phyloP scores from a whole-genome alignment of 2,888 invertebrate genomes.

The Chymomyza caudatula region DNA sequence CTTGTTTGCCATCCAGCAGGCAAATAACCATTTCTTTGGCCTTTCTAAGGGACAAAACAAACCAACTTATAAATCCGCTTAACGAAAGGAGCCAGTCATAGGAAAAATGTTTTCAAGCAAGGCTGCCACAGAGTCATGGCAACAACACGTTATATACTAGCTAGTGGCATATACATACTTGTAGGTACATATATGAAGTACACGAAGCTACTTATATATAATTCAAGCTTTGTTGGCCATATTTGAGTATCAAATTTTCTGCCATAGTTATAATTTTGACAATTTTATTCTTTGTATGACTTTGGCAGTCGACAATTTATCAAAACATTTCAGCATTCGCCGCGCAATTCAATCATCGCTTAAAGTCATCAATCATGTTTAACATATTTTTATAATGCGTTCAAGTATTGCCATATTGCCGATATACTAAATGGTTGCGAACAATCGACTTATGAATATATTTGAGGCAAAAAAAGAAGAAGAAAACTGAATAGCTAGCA shows the following conservation, averaged over 20 bases:
- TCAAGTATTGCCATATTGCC: neutral
- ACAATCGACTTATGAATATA: neutral
- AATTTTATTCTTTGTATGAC: neutral
- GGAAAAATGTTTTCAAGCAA: neutral
- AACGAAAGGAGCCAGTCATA: neutral
- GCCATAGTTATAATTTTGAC: neutral
- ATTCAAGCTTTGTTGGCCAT: neutral
- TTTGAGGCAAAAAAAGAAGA: neutral
- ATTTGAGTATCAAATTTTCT: neutral
- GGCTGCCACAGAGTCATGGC: neutral
- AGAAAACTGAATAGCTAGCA: neutral
- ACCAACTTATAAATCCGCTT: neutral
- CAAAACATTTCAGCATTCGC: conserved; percentile 34
- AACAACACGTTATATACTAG: neutral
- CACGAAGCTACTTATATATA: neutral
- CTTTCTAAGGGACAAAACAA: neutral
- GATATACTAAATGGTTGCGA: neutral
- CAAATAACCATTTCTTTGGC: neutral
- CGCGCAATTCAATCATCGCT: conserved; percentile 57
- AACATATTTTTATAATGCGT: conserved; percentile 33
- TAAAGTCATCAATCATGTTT: conserved; percentile 59
- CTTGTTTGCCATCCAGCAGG: neutral
- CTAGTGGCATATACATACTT: neutral
- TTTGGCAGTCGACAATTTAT: conserved; percentile 49
- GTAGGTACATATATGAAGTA: neutral